These are phyloP conservation scores for Probosciger aterrimus DNA, from an alignment of 2,113 vertebrate species.

Conservation along the genomic window DNA sequence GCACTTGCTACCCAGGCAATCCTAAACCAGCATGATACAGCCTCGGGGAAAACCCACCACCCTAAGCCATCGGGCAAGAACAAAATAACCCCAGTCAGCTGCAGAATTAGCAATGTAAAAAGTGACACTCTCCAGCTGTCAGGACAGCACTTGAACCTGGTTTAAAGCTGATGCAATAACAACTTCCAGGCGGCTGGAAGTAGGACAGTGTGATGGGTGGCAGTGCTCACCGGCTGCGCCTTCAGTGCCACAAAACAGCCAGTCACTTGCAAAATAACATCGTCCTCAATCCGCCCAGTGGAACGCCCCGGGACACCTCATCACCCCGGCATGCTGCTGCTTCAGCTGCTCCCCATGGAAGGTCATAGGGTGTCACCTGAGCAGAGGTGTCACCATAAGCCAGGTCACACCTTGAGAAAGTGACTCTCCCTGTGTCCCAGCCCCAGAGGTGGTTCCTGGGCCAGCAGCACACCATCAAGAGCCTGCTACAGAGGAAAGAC, in stretches of 20 bases:
- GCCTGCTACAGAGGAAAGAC: neutral
- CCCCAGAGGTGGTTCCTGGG: neutral
- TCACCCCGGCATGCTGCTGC: neutral
- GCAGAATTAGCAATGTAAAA: conserved; percentile 7
- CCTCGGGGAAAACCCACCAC: neutral
- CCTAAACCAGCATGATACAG: neutral
- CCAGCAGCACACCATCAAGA: neutral
- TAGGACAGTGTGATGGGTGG: conserved; percentile 42
- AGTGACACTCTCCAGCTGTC: conserved; percentile 13
- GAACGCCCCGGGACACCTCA: neutral
- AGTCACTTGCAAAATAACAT: neutral
- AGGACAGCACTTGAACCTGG: neutral
- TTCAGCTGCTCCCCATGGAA: neutral
- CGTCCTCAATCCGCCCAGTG: neutral
- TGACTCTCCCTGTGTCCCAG: neutral
- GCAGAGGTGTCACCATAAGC: neutral
- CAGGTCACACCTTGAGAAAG: neutral
- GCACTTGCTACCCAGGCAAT: neutral
- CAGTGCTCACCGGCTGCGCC: neutral
- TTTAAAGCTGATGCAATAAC: conserved; percentile 60
- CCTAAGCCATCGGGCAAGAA: neutral
- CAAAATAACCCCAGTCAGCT: neutral
- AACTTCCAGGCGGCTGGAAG: conserved; percentile 60
- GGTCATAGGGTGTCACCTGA: neutral
- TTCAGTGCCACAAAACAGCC: neutral